Conservation (phyloP, 2,113 vertebrate genomes). For the Ceyx margarethae region DNA sequence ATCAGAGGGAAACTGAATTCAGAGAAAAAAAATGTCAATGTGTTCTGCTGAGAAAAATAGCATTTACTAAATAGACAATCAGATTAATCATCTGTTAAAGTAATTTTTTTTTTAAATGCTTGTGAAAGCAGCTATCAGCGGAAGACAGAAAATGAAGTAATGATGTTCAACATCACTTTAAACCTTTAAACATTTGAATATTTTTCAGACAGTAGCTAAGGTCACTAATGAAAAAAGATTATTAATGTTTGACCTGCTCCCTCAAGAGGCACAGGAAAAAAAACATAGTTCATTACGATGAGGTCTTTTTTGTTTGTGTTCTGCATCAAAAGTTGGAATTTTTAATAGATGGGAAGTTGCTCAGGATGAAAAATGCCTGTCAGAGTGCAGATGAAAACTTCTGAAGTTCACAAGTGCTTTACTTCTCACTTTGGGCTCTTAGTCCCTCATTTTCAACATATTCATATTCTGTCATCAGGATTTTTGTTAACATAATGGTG, state of each 20-base stretch:
- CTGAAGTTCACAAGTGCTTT: background rate
- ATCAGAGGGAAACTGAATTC: background rate
- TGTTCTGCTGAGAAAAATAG: background rate
- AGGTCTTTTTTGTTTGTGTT: background rate
- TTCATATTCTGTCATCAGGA: background rate
- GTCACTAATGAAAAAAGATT: slow-evolving; percentile 17
- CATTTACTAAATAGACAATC: background rate
- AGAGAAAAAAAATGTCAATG: background rate
- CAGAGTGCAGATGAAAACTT: background rate
- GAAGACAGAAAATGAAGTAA: background rate
- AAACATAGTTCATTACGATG: background rate
- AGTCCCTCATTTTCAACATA: background rate
- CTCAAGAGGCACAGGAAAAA: background rate
- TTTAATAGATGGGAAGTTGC: background rate
- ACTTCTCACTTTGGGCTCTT: background rate
- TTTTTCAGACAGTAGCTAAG: background rate
- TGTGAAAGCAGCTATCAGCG: background rate
- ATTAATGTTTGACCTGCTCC: background rate
- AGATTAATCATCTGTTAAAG: background rate
- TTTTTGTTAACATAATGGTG: background rate
- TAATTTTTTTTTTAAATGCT: background rate
- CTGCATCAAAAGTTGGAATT: background rate
- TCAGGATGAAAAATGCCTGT: background rate
- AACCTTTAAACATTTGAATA: background rate
- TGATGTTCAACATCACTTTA: background rate